Percentiles rank a stretch among this genome's conserved stretches.
These are phyloP conservation scores for Thryonomys swinderianus DNA, from an alignment of 2,113 vertebrate genomes.

Conservation along the genomic window DNA sequence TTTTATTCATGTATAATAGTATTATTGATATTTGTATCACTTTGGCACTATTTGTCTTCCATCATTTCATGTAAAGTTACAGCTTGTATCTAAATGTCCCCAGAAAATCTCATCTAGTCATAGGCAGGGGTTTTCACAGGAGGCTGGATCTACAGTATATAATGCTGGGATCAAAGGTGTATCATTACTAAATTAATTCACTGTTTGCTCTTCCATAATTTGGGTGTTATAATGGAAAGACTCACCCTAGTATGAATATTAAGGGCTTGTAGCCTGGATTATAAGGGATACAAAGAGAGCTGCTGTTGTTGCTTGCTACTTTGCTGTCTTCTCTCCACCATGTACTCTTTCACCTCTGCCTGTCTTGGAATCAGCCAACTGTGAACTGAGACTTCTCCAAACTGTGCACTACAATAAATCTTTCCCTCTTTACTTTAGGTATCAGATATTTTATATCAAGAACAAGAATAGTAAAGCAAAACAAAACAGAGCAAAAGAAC, in stretches of 20 bases:
- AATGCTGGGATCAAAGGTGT: not conserved
- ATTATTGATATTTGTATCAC: not conserved
- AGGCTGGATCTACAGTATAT: no score
- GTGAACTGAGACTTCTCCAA: not conserved
- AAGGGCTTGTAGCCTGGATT: not conserved
- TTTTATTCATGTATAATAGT: not conserved
- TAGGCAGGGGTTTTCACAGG: not conserved
- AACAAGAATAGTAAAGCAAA: no score
- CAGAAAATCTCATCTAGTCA: not conserved
- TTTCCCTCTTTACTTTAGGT: not conserved
- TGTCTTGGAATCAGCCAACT: not conserved
- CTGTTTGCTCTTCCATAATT: not conserved
- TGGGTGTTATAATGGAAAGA: not conserved
- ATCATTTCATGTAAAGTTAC: not conserved
- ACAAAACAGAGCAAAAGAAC: no score
- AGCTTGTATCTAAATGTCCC: not conserved
- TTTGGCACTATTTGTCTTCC: not conserved
- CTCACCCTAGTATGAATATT: not conserved
- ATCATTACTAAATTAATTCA: not conserved
- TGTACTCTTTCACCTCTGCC: not conserved
- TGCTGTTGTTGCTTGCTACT: not conserved
- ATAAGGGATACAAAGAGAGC: not conserved
- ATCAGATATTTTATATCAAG: not conserved
- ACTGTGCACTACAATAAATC: not conserved
- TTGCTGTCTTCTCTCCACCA: not conserved